These are phyloP conservation scores for Cyanistes caeruleus DNA, from an alignment of 2,113 vertebrate species.

Conservation along the genomic window DNA sequence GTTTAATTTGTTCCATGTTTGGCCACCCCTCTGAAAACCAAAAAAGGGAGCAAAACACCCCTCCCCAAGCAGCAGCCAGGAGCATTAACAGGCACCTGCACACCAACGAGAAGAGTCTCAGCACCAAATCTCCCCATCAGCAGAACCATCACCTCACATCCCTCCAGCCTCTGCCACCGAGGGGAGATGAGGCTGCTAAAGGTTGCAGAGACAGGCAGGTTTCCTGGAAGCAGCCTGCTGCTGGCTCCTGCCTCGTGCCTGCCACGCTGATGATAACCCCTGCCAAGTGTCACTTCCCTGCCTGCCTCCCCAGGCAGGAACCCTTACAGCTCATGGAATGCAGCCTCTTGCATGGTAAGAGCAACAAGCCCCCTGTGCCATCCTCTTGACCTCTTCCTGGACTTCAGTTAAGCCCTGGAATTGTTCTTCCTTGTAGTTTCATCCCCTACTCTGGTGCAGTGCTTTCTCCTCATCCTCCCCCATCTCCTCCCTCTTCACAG, in stretches of 20 bases:
- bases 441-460: neutral
- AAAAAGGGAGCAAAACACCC: neutral
- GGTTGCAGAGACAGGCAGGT: slow-evolving; percentile 1
- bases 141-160: neutral
- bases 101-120: neutral
- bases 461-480: neutral
- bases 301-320: neutral
- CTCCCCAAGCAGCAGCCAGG: neutral
- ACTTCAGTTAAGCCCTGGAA: neutral
- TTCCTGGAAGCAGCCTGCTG: slow-evolving; percentile 28
- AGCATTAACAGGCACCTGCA: neutral
- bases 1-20: neutral
- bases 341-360: neutral
- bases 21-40: neutral
- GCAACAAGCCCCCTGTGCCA: neutral
- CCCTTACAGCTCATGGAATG: neutral
- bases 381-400: rapidly evolving
- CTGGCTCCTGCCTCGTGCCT: slow-evolving; percentile 3
- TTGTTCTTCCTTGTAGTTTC: neutral
- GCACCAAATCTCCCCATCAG: neutral
- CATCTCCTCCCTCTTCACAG: neutral
- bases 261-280: neutral
- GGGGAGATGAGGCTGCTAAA: neutral
- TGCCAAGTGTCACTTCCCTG: neutral
- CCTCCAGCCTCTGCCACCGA: neutral